Conservation (phyloP, 2,113 vertebrate species). For the Bungarus multicinctus region DNA sequence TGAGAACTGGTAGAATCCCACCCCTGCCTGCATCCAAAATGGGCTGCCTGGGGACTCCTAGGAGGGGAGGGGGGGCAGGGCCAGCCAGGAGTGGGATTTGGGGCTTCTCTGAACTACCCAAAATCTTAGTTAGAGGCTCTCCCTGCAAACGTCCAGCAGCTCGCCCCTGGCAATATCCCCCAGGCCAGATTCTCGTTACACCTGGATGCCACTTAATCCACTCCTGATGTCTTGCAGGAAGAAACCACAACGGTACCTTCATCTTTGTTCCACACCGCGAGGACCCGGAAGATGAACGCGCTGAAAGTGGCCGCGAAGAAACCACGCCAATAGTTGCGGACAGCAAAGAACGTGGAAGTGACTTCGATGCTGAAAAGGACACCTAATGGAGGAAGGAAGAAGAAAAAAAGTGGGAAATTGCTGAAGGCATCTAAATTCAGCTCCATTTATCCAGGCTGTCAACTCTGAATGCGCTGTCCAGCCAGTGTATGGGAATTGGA, state of each 20-base stretch:
- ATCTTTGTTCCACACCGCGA: constrained; percentile 95
- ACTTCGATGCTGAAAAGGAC: constrained; percentile 98
- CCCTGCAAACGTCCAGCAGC: no score
- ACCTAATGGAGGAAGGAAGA: constrained; percentile 66
- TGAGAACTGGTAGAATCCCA: no score
- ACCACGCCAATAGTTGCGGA: constrained; percentile 98
- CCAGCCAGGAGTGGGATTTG: no score
- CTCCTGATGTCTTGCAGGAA: not conserved
- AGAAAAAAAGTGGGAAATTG: not conserved
- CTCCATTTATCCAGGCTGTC: not conserved
- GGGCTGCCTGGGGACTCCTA: no score
- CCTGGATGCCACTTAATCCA: not conserved
- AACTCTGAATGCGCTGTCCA: no score
- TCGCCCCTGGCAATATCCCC: not conserved
- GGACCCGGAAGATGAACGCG: constrained; percentile 96
- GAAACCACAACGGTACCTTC: constrained; percentile 75
- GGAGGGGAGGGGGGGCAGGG: no score
- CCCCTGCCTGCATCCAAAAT: no score
- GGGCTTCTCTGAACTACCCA: no score
- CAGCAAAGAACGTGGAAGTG: constrained; percentile 96
- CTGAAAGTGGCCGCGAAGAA: constrained; percentile 98
- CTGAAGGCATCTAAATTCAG: not conserved
- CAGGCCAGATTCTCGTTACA: not conserved
- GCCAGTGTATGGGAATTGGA: no score
- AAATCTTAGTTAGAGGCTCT: no score